Percentiles rank a stretch among this genome's conserved stretches.
Conservation (phyloP, 2,113 vertebrate species). For the Bubalus kerabau region DNA sequence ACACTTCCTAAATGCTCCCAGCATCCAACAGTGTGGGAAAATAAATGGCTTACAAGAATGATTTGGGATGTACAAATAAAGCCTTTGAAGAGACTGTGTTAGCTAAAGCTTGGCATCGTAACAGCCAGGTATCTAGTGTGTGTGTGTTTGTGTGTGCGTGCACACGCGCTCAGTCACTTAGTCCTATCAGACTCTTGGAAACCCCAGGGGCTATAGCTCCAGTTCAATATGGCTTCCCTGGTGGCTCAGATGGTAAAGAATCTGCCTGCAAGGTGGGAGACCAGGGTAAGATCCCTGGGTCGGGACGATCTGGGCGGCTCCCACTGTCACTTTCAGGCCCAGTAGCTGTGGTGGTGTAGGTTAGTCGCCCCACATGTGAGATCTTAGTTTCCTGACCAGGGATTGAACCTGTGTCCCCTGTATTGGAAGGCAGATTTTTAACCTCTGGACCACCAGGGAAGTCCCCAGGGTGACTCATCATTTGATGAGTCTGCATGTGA, state of each 20-base stretch:
- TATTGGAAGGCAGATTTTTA: background rate
- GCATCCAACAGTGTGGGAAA: background rate
- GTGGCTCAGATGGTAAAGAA: background rate
- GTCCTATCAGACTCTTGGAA: background rate
- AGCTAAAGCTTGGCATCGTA: background rate
- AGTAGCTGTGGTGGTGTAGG: rapidly evolving
- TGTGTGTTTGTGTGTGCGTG: background rate
- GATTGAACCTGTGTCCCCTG: background rate
- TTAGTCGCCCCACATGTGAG: background rate
- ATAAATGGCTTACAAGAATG: constrained; percentile 16
- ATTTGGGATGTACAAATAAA: constrained; percentile 17
- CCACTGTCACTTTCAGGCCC: background rate
- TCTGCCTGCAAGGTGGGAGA: background rate
- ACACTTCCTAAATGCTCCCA: constrained; percentile 61
- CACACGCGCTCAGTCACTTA: rapidly evolving
- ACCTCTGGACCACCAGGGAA: background rate
- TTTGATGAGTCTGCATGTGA: background rate
- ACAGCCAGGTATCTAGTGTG: background rate
- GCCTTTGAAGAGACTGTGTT: background rate
- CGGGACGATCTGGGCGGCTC: background rate
- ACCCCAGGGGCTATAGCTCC: background rate
- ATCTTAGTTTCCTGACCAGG: background rate
- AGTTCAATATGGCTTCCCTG: background rate
- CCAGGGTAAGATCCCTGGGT: background rate
- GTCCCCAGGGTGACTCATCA: background rate